Base-by-base conservation (phyloP, 2,113 vertebrate genomes). In the Mormyrus iriodes region DNA sequence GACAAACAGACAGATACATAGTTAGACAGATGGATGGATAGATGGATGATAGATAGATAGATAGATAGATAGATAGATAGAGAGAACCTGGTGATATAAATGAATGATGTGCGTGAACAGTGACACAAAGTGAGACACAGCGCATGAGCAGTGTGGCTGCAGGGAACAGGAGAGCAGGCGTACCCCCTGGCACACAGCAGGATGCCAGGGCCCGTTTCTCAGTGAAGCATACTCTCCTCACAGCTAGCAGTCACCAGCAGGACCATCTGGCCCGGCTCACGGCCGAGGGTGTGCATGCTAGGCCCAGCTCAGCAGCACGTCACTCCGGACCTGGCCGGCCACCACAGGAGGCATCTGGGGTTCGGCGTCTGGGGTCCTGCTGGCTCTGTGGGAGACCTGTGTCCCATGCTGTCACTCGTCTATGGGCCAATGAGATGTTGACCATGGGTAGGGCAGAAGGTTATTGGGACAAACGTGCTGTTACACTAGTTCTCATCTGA, bases 211-310 rank as follows among this genome's bases (percentile, higher is more conserved):
- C 48, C 35, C 7, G 31, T 31, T 58, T 88, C n/a, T 48, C 27
- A 88, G 53, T 90, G 61, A 87, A 76, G 27, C 69, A 35, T 31
- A 27, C 69, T 58, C 52, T 31, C 6, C 42, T 46, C 12, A 17
- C 39, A 19, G 82, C 17, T 4, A 93, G 94, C 90, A 88, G 27
- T 89, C 94, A 92, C 92, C 39, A 94, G 95, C 94, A 76, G 86
- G 87, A 79, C 91, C 93, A 93, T 93, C 93, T 92, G 93, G 93
- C 90, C 44, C 93, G 89, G 90, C 90, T 85, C 58, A 92, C 88
- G 89, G 84, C 85, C 90, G 90, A 92, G 92, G 93, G 91, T 92
- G 92, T 93, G 90, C 90, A 89, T 90, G 87, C 92, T 91, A 90
- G 92, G 92, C 85, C 90, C 58, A 35, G 49, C 49, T 51, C 86